Evolutionary conservation across 2,113 vertebrate species (phyloP).

Genomic region (Clarias macrocephalus): DNA sequence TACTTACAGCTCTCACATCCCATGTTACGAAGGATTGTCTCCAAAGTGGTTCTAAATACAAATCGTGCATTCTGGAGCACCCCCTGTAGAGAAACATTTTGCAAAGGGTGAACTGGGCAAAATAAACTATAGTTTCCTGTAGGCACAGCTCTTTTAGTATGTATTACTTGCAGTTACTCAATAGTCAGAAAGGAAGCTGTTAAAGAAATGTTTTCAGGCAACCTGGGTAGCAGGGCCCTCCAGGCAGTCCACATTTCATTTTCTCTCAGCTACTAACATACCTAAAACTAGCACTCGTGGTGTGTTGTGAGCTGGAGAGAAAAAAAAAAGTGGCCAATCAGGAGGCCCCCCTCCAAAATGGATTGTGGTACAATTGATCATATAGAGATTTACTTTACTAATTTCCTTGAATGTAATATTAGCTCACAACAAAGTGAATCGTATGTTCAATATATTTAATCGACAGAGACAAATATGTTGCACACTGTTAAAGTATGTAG

Average conservation of each 20-base stretch:
- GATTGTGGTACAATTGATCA: neutral
- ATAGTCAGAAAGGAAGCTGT: neutral
- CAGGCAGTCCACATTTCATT: conserved; percentile 25
- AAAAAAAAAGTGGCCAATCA: too few relatives aligned
- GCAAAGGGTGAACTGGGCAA: neutral
- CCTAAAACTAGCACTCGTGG: neutral
- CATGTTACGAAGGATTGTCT: conserved; percentile 91
- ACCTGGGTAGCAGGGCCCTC: conserved; percentile 6
- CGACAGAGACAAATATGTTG: neutral
- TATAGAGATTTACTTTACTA: neutral
- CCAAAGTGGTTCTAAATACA: conserved; percentile 90
- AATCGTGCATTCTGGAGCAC: conserved; percentile 95
- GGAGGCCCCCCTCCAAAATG: neutral
- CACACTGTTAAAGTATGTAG: neutral
- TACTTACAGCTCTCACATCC: conserved; percentile 85
- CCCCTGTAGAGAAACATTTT: conserved; percentile 76
- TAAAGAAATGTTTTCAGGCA: neutral
- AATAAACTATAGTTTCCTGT: neutral
- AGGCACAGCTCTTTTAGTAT: neutral
- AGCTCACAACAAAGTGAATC: neutral
- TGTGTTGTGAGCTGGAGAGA: neutral
- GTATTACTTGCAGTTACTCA: neutral
- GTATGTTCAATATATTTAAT: neutral
- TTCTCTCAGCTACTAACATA: neutral
- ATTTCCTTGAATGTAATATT: neutral